These are phyloP conservation scores for Cacoxenus indagator DNA, from an alignment of 2,888 invertebrate genomes.

Conservation along the genomic window DNA sequence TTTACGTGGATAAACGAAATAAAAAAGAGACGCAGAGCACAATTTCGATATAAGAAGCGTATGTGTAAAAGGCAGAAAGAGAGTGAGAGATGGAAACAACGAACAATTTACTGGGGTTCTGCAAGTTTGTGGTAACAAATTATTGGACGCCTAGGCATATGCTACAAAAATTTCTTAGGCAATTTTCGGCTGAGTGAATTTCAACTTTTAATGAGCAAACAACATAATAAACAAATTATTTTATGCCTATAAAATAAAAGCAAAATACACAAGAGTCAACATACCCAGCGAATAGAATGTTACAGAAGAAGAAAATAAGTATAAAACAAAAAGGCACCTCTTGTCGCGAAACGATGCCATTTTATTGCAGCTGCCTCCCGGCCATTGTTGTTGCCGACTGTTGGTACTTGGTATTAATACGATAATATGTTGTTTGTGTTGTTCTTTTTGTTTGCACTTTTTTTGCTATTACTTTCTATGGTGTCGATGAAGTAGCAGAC, in stretches of 20 bases:
- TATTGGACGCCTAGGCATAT: background rate
- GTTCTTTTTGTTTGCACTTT: background rate
- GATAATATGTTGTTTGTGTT: background rate
- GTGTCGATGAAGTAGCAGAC: constrained; percentile 34
- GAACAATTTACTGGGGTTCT: too few relatives aligned
- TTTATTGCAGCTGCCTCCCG: background rate
- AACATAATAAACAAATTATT: constrained; percentile 58
- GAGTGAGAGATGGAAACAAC: too few relatives aligned
- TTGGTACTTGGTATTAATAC: constrained; percentile 3
- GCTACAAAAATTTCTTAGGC: constrained; percentile 15
- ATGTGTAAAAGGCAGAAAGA: too few relatives aligned
- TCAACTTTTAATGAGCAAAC: constrained; percentile 54
- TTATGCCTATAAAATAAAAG: constrained; percentile 45
- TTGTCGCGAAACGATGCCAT: background rate
- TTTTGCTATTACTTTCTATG: too few relatives aligned
- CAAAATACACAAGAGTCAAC: too few relatives aligned
- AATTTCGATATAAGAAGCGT: too few relatives aligned
- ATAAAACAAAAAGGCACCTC: too few relatives aligned
- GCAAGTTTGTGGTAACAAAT: background rate
- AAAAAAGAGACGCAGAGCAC: too few relatives aligned
- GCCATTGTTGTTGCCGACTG: constrained; percentile 17
- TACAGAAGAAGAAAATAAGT: too few relatives aligned
- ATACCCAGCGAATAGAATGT: too few relatives aligned
- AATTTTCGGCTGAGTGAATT: constrained; percentile 55
- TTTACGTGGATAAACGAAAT: too few relatives aligned